Percentiles rank a stretch among this genome's conserved stretches.
phyloP scores from a whole-genome alignment of 2,888 invertebrate genomes.

The Cephus spinipes region DNA sequence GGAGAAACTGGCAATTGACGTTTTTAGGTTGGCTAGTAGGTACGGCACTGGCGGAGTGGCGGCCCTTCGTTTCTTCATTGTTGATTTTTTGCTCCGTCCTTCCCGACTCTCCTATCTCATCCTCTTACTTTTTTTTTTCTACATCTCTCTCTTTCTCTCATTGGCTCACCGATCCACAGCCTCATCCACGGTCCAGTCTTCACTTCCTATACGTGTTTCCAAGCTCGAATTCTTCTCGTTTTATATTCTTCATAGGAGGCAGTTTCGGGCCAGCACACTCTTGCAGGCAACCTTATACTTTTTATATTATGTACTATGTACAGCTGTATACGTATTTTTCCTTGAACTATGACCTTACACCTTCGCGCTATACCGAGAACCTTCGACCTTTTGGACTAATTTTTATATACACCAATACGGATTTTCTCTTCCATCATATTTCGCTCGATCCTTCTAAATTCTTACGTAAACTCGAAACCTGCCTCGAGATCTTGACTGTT shows the following conservation, averaged over 20 bases:
- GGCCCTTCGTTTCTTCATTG: conserved; percentile 45
- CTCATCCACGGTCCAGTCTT: conserved; percentile 13
- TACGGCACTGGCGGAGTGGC: conserved; percentile 31
- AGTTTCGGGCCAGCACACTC: background rate
- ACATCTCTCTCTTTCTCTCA: conserved; percentile 1
- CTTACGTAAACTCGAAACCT: no score
- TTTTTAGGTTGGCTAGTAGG: conserved; percentile 46
- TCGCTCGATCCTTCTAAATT: background rate
- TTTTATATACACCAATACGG: background rate
- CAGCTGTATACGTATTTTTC: background rate
- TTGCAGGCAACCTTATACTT: background rate
- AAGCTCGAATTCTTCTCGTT: background rate
- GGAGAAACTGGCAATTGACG: conserved; percentile 38
- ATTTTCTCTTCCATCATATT: background rate
- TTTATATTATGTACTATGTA: background rate
- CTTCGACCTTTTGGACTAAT: background rate
- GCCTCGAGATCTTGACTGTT: background rate
- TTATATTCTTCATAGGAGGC: background rate
- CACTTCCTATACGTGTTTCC: conserved; percentile 2
- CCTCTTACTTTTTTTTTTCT: conserved; percentile 1
- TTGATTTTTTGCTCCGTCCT: conserved; percentile 40
- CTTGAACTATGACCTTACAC: background rate
- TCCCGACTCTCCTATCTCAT: conserved; percentile 20
- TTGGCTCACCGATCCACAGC: conserved; percentile 1
- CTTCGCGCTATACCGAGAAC: background rate